phyloP scores from a whole-genome alignment of 2,797 vertebrate genomes.

The Heteromormyrus szaboi region DNA sequence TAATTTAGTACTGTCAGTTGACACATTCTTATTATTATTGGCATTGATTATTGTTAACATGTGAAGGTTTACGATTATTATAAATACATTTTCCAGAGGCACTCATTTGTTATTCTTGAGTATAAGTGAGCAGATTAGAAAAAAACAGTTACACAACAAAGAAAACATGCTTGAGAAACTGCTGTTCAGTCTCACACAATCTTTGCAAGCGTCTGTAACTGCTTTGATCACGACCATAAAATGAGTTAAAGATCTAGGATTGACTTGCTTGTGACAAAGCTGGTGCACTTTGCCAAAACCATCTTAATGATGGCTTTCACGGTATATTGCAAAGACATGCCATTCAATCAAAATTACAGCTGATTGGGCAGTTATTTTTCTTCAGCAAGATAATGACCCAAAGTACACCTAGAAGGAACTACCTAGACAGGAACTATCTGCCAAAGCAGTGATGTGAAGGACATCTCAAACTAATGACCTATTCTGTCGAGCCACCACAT shows the following conservation, averaged over 20 bases:
- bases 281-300: not conserved
- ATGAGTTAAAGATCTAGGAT: not conserved
- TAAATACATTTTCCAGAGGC: not conserved
- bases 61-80: not conserved
- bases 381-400: not conserved
- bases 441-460: not conserved
- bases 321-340: not conserved
- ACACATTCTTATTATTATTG: not conserved
- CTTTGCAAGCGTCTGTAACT: not conserved
- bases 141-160: not conserved
- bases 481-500: not conserved
- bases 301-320: not conserved
- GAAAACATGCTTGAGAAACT: not conserved
- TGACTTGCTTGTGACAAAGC: not conserved
- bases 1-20: not conserved
- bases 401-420: not conserved
- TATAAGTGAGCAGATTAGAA: not conserved
- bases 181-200: not conserved
- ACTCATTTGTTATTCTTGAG: not conserved
- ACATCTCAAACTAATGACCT: not conserved
- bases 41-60: not conserved
- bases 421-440: not conserved
- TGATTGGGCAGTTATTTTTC: not conserved
- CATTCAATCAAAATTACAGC: not conserved
- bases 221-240: not conserved